These are phyloP conservation scores for Ennomos erosarius DNA, from an alignment of 2,888 invertebrate species.

Conservation along the genomic window DNA sequence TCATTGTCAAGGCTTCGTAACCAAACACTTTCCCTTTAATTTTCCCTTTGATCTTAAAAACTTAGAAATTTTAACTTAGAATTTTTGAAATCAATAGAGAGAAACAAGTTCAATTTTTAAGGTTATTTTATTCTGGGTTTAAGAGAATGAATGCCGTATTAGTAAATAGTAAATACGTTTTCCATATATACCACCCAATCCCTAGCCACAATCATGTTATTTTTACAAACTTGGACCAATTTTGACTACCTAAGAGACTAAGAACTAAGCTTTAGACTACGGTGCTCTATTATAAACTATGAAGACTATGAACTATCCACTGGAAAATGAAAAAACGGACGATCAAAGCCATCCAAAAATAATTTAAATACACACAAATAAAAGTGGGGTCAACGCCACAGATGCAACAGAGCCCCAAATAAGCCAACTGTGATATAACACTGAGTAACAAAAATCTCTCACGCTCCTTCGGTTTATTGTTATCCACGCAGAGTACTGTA, in stretches of 20 bases:
- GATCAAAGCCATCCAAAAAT: neutral
- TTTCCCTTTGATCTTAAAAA: constrained; percentile 34
- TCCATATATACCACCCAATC: too few species aligned
- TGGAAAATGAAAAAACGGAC: too few species aligned
- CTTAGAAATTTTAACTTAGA: constrained; percentile 17
- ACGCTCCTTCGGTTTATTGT: constrained; percentile 39
- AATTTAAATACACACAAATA: constrained; percentile 3
- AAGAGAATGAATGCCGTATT: too few species aligned
- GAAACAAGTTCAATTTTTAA: too few species aligned
- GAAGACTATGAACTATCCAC: too few species aligned
- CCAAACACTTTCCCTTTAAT: constrained; percentile 35
- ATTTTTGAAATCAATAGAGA: neutral
- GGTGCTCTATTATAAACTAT: too few species aligned
- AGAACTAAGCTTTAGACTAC: too few species aligned
- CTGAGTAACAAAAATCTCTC: constrained; percentile 32
- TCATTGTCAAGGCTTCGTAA: constrained; percentile 33
- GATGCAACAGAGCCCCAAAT: constrained; percentile 30
- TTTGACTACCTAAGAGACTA: too few species aligned
- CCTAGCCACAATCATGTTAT: too few species aligned
- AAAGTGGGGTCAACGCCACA: constrained; percentile 28
- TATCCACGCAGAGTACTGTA: constrained; percentile 30
- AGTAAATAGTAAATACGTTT: too few species aligned
- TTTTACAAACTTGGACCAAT: too few species aligned
- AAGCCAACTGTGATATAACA: constrained; percentile 34
- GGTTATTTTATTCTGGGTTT: too few species aligned